Base-by-base conservation (phyloP, 1,140 invertebrate species). In the Dolichoris vasculosae region DNA sequence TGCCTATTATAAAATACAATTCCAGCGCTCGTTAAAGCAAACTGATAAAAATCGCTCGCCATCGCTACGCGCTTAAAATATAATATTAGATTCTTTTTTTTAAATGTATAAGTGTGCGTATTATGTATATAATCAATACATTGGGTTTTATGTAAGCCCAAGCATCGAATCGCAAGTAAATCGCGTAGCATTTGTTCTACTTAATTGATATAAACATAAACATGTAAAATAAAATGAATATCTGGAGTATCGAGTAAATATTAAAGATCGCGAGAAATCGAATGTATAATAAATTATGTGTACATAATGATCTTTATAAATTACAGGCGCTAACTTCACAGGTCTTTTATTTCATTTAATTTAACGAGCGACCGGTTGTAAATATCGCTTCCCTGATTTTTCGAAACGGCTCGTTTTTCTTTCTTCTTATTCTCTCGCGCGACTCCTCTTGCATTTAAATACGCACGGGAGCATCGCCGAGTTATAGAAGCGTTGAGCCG, bases 391-490 rank as follows among this genome's bases (percentile, higher is more conserved):
- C 30, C 63, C 32, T 67, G 13, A 67, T 30, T 35, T 67, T 67
- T 67, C n/a, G 63, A 15, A 17, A 35, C 30, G 30, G 1, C 11
- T 67, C 30, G 3, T 35, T 13, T 30, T 17, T 17, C 7, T 67
- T 67, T 67, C 63, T 32, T 3, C 30, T 51, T 17, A 8, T 9
- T 51, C 32, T 32, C 63, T 2, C 8, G 11, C n/a, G 11, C 15
- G 20, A 20, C 8, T n/a, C 38, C 38, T 59, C 23, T 73, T 67
- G 30, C 69, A 73, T 73, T 73, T 73, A 73, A 71, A 73, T 73
- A 43, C 69, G 69, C 8, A 73, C 15, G 69, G 26, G 23, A 73
- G 38, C 2, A n/a, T 17, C 38, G 23, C 38, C 69, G 23, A 26
- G 17, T 43, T 20, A 26, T 26, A n/a, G 38, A 69, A 38, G 30